Evolutionary conservation across 2,113 vertebrate species (phyloP).

Genomic region (Pleuronectes platessa): DNA sequence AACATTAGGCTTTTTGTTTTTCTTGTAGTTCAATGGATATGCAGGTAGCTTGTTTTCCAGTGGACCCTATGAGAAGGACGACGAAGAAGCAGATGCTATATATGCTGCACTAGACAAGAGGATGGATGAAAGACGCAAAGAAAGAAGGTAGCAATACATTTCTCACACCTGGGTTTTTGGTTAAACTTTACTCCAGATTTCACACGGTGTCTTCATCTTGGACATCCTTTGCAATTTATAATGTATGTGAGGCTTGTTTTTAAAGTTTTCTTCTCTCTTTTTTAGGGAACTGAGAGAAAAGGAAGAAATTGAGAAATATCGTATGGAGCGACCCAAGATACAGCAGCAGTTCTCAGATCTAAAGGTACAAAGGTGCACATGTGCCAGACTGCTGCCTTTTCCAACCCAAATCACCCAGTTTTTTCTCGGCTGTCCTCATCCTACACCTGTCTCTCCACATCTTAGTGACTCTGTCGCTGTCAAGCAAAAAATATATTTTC

Average conservation of each 20-base stretch:
- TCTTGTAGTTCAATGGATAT: slow-evolving; percentile 93
- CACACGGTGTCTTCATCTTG: not conserved
- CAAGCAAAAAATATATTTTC: not conserved
- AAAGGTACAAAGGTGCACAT: slow-evolving; percentile 82
- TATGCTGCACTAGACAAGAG: slow-evolving; percentile 96
- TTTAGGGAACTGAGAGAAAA: slow-evolving; percentile 94
- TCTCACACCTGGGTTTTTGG: not conserved
- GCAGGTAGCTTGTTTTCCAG: slow-evolving; percentile 98
- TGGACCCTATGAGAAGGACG: slow-evolving; percentile 97
- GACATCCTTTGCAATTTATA: not conserved
- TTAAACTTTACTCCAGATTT: no score
- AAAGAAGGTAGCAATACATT: slow-evolving; percentile 86
- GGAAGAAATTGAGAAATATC: slow-evolving; percentile 98
- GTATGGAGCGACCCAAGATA: slow-evolving; percentile 98
- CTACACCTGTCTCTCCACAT: not conserved
- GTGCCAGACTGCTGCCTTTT: not conserved
- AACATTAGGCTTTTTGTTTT: not conserved
- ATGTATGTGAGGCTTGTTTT: not conserved
- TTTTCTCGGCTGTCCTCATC: not conserved
- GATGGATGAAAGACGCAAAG: slow-evolving; percentile 98
- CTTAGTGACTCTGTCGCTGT: not conserved
- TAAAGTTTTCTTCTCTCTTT: slow-evolving; percentile 12
- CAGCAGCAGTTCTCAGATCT: slow-evolving; percentile 99
- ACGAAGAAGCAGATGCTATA: slow-evolving; percentile 97
- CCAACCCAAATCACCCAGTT: not conserved